phyloP scores from a whole-genome alignment of 2,113 vertebrate genomes.

The human region DNA sequence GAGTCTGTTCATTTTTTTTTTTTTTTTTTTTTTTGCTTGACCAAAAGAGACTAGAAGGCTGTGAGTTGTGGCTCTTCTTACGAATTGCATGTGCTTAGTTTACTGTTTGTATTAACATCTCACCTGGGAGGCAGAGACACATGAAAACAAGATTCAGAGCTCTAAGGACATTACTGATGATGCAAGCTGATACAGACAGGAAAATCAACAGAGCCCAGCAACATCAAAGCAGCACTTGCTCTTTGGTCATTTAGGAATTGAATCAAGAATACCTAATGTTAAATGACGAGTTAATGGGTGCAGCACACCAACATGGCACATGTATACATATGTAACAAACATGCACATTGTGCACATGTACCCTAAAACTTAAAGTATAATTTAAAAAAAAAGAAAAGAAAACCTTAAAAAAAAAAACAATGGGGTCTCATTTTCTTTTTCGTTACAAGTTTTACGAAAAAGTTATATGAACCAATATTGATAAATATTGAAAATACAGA shows the following conservation, averaged over 20 bases:
- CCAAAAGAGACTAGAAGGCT: not conserved
- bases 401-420: not conserved
- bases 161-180: not conserved
- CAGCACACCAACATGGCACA: too few species aligned
- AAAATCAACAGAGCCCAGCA: not conserved
- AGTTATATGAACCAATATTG: not conserved
- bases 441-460: not conserved
- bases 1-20: not conserved
- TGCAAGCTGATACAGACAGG: not conserved
- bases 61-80: not conserved
- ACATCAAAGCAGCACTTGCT: not conserved
- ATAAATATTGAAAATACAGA: not conserved
- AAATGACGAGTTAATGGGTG: too few species aligned
- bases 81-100: not conserved
- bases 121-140: slow-evolving; percentile 29
- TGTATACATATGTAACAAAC: too few species aligned
- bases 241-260: not conserved
- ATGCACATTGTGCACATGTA: too few species aligned
- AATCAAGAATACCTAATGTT: not conserved
- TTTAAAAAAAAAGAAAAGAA: too few species aligned
- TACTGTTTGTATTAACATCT: not conserved
- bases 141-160: slow-evolving; percentile 27
- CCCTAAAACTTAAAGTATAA: too few species aligned
- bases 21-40: slow-evolving; percentile 14
- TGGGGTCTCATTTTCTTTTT: not conserved